phyloP scores from a whole-genome alignment of 2,797 vertebrate genomes.

The Paedocypris micromegethes region DNA sequence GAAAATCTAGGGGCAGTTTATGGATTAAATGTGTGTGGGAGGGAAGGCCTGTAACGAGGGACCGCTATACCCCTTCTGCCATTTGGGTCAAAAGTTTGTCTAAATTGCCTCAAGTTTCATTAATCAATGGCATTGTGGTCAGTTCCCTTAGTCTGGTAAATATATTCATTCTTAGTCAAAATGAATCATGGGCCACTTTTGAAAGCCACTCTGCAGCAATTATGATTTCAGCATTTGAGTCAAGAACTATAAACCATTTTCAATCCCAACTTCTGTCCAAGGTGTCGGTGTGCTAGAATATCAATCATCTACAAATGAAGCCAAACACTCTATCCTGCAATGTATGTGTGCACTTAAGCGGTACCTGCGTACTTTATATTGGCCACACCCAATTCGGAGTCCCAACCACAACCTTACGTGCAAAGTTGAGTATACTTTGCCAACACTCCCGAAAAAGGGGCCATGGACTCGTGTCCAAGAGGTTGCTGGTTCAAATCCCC shows the following conservation, averaged over 20 bases:
- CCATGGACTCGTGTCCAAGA: too few species aligned
- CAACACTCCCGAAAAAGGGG: too few species aligned
- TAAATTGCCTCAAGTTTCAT: constrained; percentile 47
- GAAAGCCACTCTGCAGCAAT: constrained; percentile 56
- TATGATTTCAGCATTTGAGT: constrained; percentile 62
- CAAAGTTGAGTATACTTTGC: too few species aligned
- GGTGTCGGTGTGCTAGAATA: constrained; percentile 51
- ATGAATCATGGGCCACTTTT: constrained; percentile 53
- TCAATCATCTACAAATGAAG: constrained; percentile 36
- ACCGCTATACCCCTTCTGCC: constrained; percentile 1
- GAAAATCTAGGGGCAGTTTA: constrained; percentile 26
- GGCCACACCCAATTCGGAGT: too few species aligned
- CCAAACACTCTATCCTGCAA: too few species aligned
- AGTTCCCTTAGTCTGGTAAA: constrained; percentile 54
- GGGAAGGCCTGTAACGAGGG: constrained; percentile 17
- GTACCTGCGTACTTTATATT: too few species aligned
- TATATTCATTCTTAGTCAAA: too few species aligned
- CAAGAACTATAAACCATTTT: constrained; percentile 60
- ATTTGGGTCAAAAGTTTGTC: constrained; percentile 18
- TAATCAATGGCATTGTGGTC: constrained; percentile 62
- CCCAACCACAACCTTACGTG: too few species aligned
- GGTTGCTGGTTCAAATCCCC: too few species aligned
- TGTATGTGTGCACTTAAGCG: too few species aligned
- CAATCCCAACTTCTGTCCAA: constrained; percentile 63
- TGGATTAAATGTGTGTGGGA: constrained; percentile 30